These are phyloP conservation scores for Ophion costatus DNA, from an alignment of 2,888 invertebrate genomes.

Conservation along the genomic window DNA sequence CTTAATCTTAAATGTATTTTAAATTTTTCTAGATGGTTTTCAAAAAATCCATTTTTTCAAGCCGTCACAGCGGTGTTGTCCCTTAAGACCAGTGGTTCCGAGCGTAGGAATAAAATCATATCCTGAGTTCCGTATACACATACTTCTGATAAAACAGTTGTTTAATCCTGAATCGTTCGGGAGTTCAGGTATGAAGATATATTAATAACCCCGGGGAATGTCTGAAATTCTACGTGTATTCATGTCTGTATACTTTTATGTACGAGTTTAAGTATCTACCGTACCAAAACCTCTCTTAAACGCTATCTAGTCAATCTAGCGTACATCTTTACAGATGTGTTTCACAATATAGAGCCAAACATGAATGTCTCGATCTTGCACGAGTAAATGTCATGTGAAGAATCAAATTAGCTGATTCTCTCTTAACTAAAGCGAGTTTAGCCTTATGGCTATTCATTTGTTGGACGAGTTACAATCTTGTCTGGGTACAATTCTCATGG, in stretches of 20 bases:
- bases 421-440: neutral
- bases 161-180: neutral
- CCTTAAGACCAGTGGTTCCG: too few species aligned
- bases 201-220: neutral
- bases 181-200: neutral
- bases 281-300: neutral
- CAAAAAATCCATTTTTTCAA: too few species aligned
- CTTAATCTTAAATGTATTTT: too few species aligned
- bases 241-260: neutral
- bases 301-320: neutral
- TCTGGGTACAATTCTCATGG: neutral
- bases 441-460: neutral
- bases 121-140: too few species aligned
- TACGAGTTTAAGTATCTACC: neutral
- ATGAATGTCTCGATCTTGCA: neutral
- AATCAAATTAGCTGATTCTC: neutral
- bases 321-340: neutral
- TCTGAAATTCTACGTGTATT: neutral
- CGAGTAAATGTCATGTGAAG: neutral
- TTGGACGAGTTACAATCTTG: neutral
- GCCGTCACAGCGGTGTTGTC: too few species aligned
- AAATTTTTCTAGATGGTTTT: too few species aligned
- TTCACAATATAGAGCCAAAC: neutral
- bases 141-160: neutral
- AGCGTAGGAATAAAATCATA: too few species aligned